Base-by-base conservation (phyloP, 2,113 vertebrate species). In the Ochotona curzoniae region DNA sequence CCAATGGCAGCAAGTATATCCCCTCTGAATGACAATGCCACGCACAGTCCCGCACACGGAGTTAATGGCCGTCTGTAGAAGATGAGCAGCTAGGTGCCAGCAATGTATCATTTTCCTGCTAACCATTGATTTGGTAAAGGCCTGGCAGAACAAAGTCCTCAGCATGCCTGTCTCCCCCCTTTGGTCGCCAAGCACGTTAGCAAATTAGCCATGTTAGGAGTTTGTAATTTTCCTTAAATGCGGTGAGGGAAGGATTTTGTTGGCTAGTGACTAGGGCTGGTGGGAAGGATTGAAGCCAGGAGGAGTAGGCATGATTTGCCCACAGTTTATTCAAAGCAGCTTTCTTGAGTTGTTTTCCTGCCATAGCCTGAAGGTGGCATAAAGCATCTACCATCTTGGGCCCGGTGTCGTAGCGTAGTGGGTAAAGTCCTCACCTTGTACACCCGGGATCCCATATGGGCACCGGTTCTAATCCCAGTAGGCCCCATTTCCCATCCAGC, bases 51-150 rank as follows among this genome's bases (percentile, higher is more conserved):
- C 26, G 0, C 35, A 6, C 57, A 5, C 8, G 30, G 38, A 64
- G 93, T 87, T 95, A 94, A 96, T 93, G 97, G 91, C 96, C 75
- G 20, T 81, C 95, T 73, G 60, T 63, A 71, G 94, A 70, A 64
- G 67, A 91, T 67, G 60, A 94, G 80, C 63, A 60, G 81, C 66
- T 15, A 83, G 93, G 94, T 78, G 95, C 84, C 76, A 79, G 79
- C 96, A 60, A 57, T 63, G 79, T 70, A 23, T 90, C 74, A 85
- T 97, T 96, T 94, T 51, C 71, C 38, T 25, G 44, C 89, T 94
- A 93, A 69, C 64, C 38, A 1, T 49, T 85, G 94, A 84, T 91
- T 95, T 88, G 94, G 93, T 93, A 86, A 60, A 30, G 94, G 51
- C 88, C 83, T 18, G 35, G 79, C 60, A 94, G 96, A 87, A 93